Evolutionary conservation across 2,888 invertebrate species (phyloP).

Genomic region (Boloria selene): DNA sequence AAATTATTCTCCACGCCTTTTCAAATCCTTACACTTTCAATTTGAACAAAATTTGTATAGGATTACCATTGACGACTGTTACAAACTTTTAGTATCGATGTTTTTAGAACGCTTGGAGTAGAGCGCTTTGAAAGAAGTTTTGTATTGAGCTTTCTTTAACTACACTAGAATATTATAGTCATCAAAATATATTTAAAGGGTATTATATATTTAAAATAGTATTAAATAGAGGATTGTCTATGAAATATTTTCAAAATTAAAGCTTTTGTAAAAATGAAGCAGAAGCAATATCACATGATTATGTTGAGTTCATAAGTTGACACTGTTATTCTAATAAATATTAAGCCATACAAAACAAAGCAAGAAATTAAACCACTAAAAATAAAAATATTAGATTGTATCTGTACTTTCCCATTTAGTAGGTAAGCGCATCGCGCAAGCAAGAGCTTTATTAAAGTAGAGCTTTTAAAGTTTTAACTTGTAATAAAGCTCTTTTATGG

Average conservation of each 20-base stretch:
- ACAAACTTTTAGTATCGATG: not conserved
- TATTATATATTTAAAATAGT: too few species aligned
- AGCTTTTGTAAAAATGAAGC: too few species aligned
- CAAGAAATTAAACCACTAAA: not conserved
- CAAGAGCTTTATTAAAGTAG: conserved; percentile 31
- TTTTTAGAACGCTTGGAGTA: too few species aligned
- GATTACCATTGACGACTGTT: not conserved
- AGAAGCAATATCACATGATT: too few species aligned
- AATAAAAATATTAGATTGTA: conserved; percentile 22
- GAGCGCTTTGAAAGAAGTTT: too few species aligned
- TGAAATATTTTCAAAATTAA: too few species aligned
- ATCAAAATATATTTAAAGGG: too few species aligned
- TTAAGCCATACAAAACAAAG: not conserved
- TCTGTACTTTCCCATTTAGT: conserved; percentile 27
- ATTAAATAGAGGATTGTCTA: too few species aligned
- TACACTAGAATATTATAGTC: too few species aligned
- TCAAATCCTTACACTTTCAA: conserved; percentile 44
- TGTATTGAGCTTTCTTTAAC: too few species aligned
- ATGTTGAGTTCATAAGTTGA: too few species aligned
- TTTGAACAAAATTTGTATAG: conserved; percentile 9
- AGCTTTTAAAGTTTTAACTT: conserved; percentile 36
- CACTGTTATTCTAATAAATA: not conserved
- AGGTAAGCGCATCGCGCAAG: conserved; percentile 28
- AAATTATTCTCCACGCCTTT: conserved; percentile 66
- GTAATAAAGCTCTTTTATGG: conserved; percentile 38